Evolutionary conservation across 2,113 vertebrate genomes (phyloP).

Genomic region (Nanger granti): DNA sequence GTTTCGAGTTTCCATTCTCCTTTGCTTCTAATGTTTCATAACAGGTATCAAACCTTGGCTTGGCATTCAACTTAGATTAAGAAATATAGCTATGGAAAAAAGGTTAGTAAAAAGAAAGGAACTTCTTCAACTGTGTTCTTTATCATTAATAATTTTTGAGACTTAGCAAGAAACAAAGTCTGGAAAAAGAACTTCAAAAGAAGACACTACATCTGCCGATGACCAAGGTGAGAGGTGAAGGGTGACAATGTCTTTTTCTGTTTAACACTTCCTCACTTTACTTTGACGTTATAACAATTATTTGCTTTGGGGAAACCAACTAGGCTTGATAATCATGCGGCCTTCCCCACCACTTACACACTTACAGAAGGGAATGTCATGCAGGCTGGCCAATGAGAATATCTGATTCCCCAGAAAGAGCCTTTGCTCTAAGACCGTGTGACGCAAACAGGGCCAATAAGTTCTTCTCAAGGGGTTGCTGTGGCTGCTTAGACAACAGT

Average conservation of each 20-base stretch:
- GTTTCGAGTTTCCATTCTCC: background rate
- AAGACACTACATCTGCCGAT: background rate
- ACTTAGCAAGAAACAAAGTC: background rate
- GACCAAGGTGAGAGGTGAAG: background rate
- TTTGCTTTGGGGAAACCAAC: background rate
- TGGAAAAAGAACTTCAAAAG: background rate
- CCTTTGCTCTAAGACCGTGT: background rate
- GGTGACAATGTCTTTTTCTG: background rate
- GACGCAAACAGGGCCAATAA: background rate
- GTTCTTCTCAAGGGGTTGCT: background rate
- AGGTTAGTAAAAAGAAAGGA: background rate
- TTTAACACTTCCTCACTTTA: background rate
- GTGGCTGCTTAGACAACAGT: background rate
- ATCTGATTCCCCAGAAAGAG: background rate
- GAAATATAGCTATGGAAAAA: background rate
- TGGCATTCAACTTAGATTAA: background rate
- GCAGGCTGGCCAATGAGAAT: background rate
- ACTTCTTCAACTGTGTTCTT: background rate
- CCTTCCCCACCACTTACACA: fast-evolving
- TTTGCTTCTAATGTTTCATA: background rate
- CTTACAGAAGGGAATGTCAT: background rate
- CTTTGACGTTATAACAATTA: background rate
- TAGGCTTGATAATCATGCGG: background rate
- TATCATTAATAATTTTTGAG: background rate
- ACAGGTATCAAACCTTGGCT: background rate